Evolutionary conservation across 2,113 vertebrate genomes (phyloP), one percentile per base, ranked within the genome.

Genomic region (Barbus barbus): DNA sequence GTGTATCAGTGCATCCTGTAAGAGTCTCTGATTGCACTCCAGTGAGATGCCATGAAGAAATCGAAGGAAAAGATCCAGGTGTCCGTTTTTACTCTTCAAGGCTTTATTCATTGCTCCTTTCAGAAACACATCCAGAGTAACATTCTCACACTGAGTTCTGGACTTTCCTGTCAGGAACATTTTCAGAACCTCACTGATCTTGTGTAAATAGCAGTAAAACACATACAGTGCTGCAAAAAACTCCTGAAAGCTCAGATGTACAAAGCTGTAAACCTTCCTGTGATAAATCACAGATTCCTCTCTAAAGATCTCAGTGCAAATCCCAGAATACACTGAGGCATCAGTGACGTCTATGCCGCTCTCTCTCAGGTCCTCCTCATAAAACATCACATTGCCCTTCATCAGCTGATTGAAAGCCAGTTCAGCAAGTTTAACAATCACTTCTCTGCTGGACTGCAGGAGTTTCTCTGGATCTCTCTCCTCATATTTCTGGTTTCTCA

Each of bases 371-470:
- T 69, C 65, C 31, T 69, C 65, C 65, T 69, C 65, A 36, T 69
- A 69, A 4, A 69, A 69, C 65, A 69, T 69, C 65, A 58, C 51
- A 58, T 56, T 14, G 75, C 51, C 74, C 12, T 77, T 53, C 65
- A 36, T 69, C 65, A 69, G 9, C 65, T 69, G 65, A 69, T 11
- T 69, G 31, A 69, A 69, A 69, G 65, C 31, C 65, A 67, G 16
- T 67, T 67, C 31, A 67, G 63, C 31, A 67, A 67, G 63, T 67
- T 67, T 67, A 16, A 36, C 63, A 67, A 67, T 67, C 31, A 67
- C 63, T 0, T 67, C 31, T 67, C 16, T 67, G 31, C 11, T 67
- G 28, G 31, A 67, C 63, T 36, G 63, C 63, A 67, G 63, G 63
- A 20, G 63, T 22, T 67, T 67, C 16, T 36, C 31, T 36, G 63